Base-by-base conservation (phyloP, 2,113 vertebrate genomes). In the human (Homo sapiens) region DNA sequence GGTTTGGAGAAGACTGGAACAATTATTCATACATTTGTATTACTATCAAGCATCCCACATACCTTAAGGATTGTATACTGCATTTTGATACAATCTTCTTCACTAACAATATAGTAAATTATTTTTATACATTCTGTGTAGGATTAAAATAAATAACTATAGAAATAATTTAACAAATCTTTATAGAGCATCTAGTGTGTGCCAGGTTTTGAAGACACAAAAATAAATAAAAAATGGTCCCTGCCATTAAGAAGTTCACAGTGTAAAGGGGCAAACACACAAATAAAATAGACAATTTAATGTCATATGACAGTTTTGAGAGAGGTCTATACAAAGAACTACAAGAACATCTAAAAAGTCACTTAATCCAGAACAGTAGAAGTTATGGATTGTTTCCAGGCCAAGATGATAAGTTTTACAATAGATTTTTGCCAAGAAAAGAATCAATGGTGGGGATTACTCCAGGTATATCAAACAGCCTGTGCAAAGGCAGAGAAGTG, bases 101-200 rank as follows among this genome's bases (percentile, higher is more conserved):
- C 5, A 89, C 13, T 94, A 89, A 85, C 4, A 72, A 80, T 43
- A 96, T 0, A 95, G n/a, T 92, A 92, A 95, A 85, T 81, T 72
- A 80, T 76, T 95, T 96, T 81, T 87, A 38, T 73, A 88, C 13
- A 66, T 61, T 91, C 64, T 93, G 7, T 23, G 32, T 89, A 94
- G 45, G 35, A 52, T 43, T 96, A 85, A 85, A 96, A 97, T 95
- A 97, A 96, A 90, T 97, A 95, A 84, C 2, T 55, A 90, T 18
- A 91, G 40, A 93, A 97, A 97, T 97, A 97, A 94, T 40, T 96
- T 95, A 97, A 95, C 38, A 95, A 78, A 61, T 95, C 22, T 90
- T 75, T 89, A 91, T 61, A 57, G 6, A 70, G 52, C 25, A 95
- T 7, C 61, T 78, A 82, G 13, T 57, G 25, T 72, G 20, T 95